A percentile compares a stretch with the other conserved stretches of the same genome.
Evolutionary conservation across 53 echinoderm and acorn worm genomes (phyloP).

Genomic region (Luidia sarsii): DNA sequence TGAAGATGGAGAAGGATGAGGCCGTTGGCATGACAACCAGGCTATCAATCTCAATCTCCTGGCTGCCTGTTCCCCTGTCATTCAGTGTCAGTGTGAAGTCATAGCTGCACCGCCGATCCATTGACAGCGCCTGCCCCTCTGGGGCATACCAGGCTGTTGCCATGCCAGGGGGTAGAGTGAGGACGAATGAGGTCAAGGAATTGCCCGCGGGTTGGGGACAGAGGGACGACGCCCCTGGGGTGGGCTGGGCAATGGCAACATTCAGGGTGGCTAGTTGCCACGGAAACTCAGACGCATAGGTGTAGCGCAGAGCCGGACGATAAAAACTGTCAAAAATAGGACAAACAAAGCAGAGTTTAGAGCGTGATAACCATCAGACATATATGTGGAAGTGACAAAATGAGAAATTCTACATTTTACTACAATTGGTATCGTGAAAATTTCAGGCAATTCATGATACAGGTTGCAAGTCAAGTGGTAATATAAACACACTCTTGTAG

Average conservation of each 20-base stretch:
- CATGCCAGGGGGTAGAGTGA: constrained; percentile 56
- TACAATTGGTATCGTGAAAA: too few relatives aligned
- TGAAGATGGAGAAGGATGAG: constrained; percentile 59
- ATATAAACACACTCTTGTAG: too few relatives aligned
- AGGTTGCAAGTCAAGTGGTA: too few relatives aligned
- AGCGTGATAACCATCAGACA: too few relatives aligned
- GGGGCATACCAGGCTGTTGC: constrained; percentile 54
- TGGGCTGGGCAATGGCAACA: constrained; percentile 16
- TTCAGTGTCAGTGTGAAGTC: constrained; percentile 35
- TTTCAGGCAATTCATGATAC: too few relatives aligned
- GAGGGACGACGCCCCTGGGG: background rate
- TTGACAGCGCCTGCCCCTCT: constrained; percentile 11
- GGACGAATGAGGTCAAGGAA: background rate
- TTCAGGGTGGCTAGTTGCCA: constrained; percentile 59
- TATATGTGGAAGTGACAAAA: too few relatives aligned
- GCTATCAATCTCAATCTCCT: constrained; percentile 69
- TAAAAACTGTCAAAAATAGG: constrained; percentile 34
- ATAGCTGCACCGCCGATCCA: constrained; percentile 59
- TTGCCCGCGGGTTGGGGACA: constrained; percentile 40
- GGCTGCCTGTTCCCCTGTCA: constrained; percentile 6
- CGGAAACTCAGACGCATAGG: constrained; percentile 43
- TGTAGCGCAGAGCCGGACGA: constrained; percentile 60
- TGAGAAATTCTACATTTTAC: too few relatives aligned
- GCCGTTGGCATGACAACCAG: constrained; percentile 71
- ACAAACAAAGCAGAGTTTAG: too few relatives aligned